Base-by-base conservation (phyloP, 2,113 vertebrate species). In the Hyla sarda region DNA sequence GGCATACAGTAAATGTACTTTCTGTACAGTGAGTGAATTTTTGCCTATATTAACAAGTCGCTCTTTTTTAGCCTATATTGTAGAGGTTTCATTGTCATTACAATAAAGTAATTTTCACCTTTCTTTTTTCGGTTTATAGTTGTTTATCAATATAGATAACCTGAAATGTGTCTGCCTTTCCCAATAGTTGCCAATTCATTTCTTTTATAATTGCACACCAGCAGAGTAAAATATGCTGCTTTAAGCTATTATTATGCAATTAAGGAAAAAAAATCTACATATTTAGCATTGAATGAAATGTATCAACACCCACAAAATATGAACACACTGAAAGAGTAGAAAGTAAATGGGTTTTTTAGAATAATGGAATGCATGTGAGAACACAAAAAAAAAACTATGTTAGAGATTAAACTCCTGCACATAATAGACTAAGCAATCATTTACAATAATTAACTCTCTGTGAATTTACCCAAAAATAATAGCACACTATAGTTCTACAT, bases 381-480 rank as follows among this genome's bases (percentile, higher is more conserved):
- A 76, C 32, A 62, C 13, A 69, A 50, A 73, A 48, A 48, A 69
- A 74, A 52, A 12, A 56, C 5, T 14, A 58, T 54, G 37, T 50
- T 48, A 84, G 54, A 75, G 37, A 84, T 76, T 76, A 76, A 76
- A 47, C 58, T 52, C 21, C 52, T 30, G 52, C 32, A 50, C 32
- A 32, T 78, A 78, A 85, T 83, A 83, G 21, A 75, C 56, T 52
- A 78, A 58, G 60, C 75, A 37, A 71, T 54, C 19, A 67, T 85
- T 85, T 85, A 19, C 52, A 69, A 85, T 65, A 78, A 85, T 85
- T 50, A 85, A 54, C 83, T 52, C 74, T 54, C 41, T 32, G 25
- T 85, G 74, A 78, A 54, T 69, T 69, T 85, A 54, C 82, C 28
- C 13, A 37, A 37, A 21, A 85, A 45, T 78, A 85, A 78, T 52